Evolutionary conservation across 23 tunicate species (phyloP).

Genomic region (Ciona savignyi): DNA sequence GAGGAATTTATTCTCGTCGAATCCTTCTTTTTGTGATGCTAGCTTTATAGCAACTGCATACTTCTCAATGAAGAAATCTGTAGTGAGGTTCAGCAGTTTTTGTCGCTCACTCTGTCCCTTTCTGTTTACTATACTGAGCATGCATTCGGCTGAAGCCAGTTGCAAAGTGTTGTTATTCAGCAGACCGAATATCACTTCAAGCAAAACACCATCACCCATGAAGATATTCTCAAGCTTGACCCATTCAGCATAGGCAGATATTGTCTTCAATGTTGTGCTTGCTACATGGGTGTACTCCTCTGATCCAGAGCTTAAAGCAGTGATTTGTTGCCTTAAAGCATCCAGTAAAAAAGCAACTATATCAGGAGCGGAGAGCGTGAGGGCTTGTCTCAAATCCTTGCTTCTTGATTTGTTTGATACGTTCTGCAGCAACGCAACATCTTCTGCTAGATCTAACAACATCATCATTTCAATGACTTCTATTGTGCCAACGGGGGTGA

Average conservation of each 20-base stretch:
- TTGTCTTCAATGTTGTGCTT: conserved; percentile 9
- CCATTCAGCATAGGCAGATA: conserved; percentile 66
- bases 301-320: neutral
- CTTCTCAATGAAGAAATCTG: conserved; percentile 20
- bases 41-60: conserved; percentile 5
- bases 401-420: conserved; percentile 32
- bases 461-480: conserved; percentile 48
- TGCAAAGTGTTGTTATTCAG: conserved; percentile 15
- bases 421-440: conserved; percentile 63
- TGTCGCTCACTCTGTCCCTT: conserved; percentile 52
- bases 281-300: neutral
- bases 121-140: conserved; percentile 31
- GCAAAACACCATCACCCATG: conserved; percentile 12
- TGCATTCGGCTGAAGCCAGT: conserved; percentile 60
- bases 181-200: conserved; percentile 24
- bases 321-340: neutral
- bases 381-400: conserved; percentile 64
- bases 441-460: conserved; percentile 54
- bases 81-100: conserved; percentile 24
- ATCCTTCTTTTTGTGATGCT: conserved; percentile 8
- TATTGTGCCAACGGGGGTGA: neutral
- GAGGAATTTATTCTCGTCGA: conserved; percentile 11
- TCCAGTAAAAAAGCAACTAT: conserved; percentile 27
- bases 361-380: conserved; percentile 27
- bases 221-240: conserved; percentile 32